Percentiles rank a stretch among this genome's conserved stretches.
Conservation (phyloP, 1,140 invertebrate genomes). For the Cyclina sinensis region DNA sequence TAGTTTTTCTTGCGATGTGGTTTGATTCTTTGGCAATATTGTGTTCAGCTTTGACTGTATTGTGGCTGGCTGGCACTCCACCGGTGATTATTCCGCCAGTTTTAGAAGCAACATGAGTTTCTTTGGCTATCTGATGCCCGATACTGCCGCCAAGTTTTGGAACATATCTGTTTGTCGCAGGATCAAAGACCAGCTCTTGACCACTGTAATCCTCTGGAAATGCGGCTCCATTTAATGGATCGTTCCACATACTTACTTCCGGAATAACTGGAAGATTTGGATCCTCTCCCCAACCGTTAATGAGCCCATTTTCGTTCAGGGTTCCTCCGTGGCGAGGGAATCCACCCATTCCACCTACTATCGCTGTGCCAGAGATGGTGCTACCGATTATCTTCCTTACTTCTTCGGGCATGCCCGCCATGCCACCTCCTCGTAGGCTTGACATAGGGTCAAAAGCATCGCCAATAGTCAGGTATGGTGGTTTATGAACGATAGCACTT, state of each 20-base stretch:
- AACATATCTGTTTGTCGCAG: not conserved
- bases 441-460: not conserved
- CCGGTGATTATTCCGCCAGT: not conserved
- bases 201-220: slow-evolving; percentile 11
- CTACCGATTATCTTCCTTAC: slow-evolving; percentile 12
- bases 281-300: slow-evolving; percentile 22
- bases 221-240: slow-evolving; percentile 10
- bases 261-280: not conserved
- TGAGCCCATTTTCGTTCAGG: not conserved
- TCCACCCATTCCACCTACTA: not conserved
- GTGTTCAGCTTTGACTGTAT: slow-evolving; percentile 13
- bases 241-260: not conserved
- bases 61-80: not conserved
- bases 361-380: not conserved
- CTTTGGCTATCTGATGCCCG: slow-evolving; percentile 41
- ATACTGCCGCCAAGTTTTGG: not conserved
- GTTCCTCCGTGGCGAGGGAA: slow-evolving; percentile 34
- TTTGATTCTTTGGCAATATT: slow-evolving; percentile 32
- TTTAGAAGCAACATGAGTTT: not conserved
- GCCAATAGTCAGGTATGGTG: not conserved
- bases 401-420: not conserved
- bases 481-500: not conserved
- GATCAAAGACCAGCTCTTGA: slow-evolving; percentile 38
- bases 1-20: slow-evolving; percentile 30
- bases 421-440: not conserved